Conservation (phyloP, 64 coral and sea anemone genomes). For the Stichodactyla helianthus region DNA sequence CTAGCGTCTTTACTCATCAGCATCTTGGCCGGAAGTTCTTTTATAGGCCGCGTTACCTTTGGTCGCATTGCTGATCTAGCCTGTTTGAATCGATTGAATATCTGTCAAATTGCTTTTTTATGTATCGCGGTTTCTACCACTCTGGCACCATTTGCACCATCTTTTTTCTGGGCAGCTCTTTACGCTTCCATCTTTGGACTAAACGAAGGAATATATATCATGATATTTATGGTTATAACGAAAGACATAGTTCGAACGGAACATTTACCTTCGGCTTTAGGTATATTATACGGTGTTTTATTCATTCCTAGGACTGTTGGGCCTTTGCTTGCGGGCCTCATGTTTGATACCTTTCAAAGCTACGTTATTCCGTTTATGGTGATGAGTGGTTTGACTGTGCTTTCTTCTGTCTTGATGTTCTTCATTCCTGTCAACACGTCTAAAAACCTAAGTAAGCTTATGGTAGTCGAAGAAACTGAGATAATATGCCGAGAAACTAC, state of each 20-base stretch:
- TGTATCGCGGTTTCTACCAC: constrained; percentile 43
- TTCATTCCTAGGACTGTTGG: constrained; percentile 37
- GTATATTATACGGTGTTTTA: constrained; percentile 28
- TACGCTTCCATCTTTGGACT: constrained; percentile 50
- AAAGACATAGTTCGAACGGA: constrained; percentile 53
- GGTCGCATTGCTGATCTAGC: constrained; percentile 40
- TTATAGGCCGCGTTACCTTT: constrained; percentile 8
- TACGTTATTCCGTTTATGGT: constrained; percentile 51
- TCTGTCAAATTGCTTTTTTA: constrained; percentile 33
- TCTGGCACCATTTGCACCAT: constrained; percentile 38
- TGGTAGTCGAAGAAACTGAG: neutral
- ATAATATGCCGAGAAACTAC: neutral
- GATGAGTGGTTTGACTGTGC: constrained; percentile 28
- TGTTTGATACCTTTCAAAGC: constrained; percentile 50
- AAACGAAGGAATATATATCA: constrained; percentile 52
- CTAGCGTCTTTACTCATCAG: constrained; percentile 44
- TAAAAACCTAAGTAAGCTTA: neutral
- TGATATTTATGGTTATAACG: constrained; percentile 54
- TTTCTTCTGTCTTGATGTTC: constrained; percentile 41
- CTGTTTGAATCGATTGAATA: constrained; percentile 20
- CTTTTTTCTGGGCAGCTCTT: constrained; percentile 28
- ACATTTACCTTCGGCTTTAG: constrained; percentile 30
- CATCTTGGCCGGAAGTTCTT: constrained; percentile 36
- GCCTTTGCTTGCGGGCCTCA: constrained; percentile 54
- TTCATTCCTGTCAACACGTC: constrained; percentile 9